These are phyloP conservation scores for Ridgeia piscesae DNA, from an alignment of 1,140 invertebrate genomes.

Conservation along the genomic window DNA sequence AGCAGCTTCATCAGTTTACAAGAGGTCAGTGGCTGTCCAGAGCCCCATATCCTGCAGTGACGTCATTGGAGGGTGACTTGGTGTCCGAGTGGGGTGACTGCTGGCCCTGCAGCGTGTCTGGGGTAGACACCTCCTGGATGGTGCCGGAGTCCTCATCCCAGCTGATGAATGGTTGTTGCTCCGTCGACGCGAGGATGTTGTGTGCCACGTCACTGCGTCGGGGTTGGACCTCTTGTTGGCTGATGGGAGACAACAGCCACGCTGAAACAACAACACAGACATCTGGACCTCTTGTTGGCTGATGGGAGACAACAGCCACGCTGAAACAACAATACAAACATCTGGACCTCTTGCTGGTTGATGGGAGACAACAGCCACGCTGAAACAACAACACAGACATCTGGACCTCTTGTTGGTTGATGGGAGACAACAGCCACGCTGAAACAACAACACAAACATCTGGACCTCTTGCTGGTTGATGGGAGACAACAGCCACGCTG, in stretches of 20 bases:
- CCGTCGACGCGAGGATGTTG: conserved; percentile 34
- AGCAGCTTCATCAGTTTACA: not conserved
- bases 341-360: no score
- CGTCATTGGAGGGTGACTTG: not conserved
- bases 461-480: no score
- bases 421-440: no score
- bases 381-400: no score
- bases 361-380: no score
- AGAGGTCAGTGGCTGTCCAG: not conserved
- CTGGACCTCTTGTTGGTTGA: no score
- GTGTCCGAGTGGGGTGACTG: not conserved
- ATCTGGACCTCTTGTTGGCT: no score
- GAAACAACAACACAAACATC: no score
- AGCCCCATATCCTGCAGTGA: not conserved
- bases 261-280: conserved; percentile 35
- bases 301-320: no score
- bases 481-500: no score
- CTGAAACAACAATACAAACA: no score
- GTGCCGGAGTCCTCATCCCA: not conserved
- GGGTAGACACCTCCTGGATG: conserved; percentile 2
- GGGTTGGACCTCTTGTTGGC: conserved; percentile 49
- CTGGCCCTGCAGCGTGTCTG: not conserved
- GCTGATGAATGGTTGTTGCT: conserved; percentile 18
- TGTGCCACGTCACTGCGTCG: conserved; percentile 24
- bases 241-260: conserved; percentile 48